Evolutionary conservation across 2,888 invertebrate genomes (phyloP), one percentile per base, ranked within the genome.

Genomic region (Hemicrepidius hirtus): DNA sequence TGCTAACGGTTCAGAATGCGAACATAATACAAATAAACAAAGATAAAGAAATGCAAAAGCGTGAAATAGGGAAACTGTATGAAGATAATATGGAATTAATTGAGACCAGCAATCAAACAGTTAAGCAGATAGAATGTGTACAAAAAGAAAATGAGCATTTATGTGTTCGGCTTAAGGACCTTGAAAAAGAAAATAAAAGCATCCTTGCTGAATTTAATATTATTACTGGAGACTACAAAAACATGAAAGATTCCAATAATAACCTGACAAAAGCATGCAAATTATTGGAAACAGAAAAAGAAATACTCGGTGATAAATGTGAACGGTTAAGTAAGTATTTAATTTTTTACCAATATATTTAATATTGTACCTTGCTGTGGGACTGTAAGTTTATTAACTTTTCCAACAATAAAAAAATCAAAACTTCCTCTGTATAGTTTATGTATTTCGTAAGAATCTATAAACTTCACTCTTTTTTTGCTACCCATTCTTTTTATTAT

Each of bases 1-100:
- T 68, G 40, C 12, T 62, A 9, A 37, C 50, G 1, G 16, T 18
- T 41, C 68, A 68, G 20, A 68, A 68, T 28, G 18, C n/a, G 16
- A 49, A n/a, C 16, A 10, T 68, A 18, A 50, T 62, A 9, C 10
- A n/a, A 5, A n/a, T 68, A 16, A 18, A 40, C 18, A 1, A 5
- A 3, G 50, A 60, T 16, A 68, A 37, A 16, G 16, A 35, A n/a
- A n/a, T 1, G 18, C 44, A 44, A n/a, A 32, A 63, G 1, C 6
- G 10, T 21, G 20, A 32, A 10, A 57, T 37, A 9, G 37, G 20
- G 1, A 57, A 37, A 18, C 53, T 53, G 24, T 7, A 20, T n/a
- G 28, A 57, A 10, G 21, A 40, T 16, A 57, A 57, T 12, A 18
- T 20, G 10, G 35, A 57, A 18, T 28, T 53, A 28, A n/a, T 12